Percentiles rank a stretch among this genome's conserved stretches.
Conservation (phyloP, 92 coral and sea anemone species). For the Diadumene lineata region DNA sequence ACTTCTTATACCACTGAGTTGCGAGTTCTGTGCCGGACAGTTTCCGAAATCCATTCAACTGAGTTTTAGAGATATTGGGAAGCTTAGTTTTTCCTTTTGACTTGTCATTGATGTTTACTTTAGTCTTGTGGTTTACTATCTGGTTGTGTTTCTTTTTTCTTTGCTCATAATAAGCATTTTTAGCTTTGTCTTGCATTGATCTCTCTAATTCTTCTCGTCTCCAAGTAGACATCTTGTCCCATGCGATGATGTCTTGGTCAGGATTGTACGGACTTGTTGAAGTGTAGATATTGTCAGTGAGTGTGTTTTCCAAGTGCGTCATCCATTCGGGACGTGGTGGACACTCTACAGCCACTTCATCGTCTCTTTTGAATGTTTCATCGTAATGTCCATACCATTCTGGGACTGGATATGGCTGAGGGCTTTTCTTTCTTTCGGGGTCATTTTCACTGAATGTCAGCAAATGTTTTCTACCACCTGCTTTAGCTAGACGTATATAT, state of each 20-base stretch:
- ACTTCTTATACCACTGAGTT: constrained; percentile 61
- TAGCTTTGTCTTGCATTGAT: constrained; percentile 27
- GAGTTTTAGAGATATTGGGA: constrained; percentile 19
- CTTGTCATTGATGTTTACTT: constrained; percentile 11
- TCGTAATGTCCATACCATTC: constrained; percentile 58
- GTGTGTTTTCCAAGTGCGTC: constrained; percentile 43
- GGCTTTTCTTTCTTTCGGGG: constrained; percentile 23
- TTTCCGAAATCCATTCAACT: constrained; percentile 41
- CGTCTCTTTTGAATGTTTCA: constrained; percentile 12
- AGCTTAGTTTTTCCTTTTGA: constrained; percentile 20
- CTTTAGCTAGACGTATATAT: constrained; percentile 58
- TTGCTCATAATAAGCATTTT: constrained; percentile 6
- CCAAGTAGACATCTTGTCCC: constrained; percentile 63
- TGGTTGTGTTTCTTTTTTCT: not conserved
- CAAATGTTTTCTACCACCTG: constrained; percentile 65
- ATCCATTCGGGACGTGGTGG: constrained; percentile 63
- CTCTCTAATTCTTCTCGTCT: constrained; percentile 55
- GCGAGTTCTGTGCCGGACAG: constrained; percentile 37
- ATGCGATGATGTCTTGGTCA: constrained; percentile 57
- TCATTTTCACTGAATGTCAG: constrained; percentile 50
- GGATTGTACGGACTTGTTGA: constrained; percentile 12
- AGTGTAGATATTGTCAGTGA: not conserved
- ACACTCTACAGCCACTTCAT: constrained; percentile 20
- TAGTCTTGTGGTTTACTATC: not conserved
- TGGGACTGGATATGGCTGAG: constrained; percentile 45